A percentile compares a stretch with the other conserved stretches of the same genome.
phyloP scores from a whole-genome alignment of 2,113 vertebrate genomes.

The Prunella fulvescens region DNA sequence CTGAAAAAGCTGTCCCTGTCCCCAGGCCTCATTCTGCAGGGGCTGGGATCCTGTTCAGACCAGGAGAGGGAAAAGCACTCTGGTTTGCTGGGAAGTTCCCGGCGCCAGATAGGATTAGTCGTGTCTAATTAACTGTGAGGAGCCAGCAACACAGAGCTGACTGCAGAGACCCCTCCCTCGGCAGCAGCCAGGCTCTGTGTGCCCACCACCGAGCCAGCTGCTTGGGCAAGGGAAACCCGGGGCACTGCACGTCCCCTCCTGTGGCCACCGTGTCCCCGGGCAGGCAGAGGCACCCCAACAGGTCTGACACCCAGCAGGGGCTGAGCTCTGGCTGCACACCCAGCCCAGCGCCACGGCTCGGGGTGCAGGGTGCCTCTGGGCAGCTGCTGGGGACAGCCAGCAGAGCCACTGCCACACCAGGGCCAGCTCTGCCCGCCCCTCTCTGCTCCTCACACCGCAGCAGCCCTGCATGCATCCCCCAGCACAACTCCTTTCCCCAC shows the following conservation, averaged over 20 bases:
- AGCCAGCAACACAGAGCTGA: background rate
- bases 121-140: background rate
- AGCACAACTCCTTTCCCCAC: background rate
- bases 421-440: rapidly evolving
- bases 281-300: too few species aligned
- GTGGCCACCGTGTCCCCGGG: rapidly evolving
- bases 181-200: background rate
- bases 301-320: rapidly evolving
- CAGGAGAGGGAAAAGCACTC: background rate
- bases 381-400: rapidly evolving
- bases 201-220: background rate
- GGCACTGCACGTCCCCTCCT: background rate
- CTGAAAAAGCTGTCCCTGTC: too few species aligned
- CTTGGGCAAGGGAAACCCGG: background rate
- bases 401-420: background rate
- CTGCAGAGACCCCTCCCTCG: background rate
- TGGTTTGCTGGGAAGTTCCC: background rate
- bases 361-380: rapidly evolving
- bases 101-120: background rate
- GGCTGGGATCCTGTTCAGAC: background rate
- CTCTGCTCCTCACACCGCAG: background rate
- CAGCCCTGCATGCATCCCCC: background rate
- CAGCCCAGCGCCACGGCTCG: rapidly evolving
- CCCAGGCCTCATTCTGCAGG: too few species aligned
- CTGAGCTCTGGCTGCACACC: background rate